These are phyloP conservation scores for Hydrolagus colliei DNA, from an alignment of 2,797 vertebrate species.

Conservation along the genomic window DNA sequence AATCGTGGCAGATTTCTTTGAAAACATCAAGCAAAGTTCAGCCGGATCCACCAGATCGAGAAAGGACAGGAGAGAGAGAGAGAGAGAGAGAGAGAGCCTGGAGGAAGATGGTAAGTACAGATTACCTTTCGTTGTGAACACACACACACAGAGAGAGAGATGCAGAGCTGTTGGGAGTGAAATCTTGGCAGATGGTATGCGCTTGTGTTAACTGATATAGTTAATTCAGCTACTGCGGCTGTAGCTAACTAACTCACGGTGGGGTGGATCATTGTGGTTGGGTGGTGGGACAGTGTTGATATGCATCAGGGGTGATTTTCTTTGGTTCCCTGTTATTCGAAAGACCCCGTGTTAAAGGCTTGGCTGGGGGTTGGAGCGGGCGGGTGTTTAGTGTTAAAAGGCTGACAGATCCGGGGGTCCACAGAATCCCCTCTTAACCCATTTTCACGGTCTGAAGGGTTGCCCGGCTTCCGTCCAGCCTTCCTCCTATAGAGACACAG, in stretches of 20 bases:
- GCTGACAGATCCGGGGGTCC: slow-evolving; percentile 12
- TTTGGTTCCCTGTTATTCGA: slow-evolving; percentile 28
- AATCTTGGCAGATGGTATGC: slow-evolving; percentile 40
- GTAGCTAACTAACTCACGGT: slow-evolving; percentile 32
- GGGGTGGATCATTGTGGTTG: slow-evolving; percentile 33
- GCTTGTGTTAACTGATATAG: slow-evolving; percentile 34
- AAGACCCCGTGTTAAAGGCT: slow-evolving; percentile 21
- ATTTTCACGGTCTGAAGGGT: slow-evolving; percentile 48
- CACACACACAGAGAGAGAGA: neutral
- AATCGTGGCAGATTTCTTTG: neutral
- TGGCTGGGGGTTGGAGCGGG: neutral
- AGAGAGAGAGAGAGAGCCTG: slow-evolving; percentile 18
- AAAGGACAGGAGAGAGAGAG: too few relatives aligned
- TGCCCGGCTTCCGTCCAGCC: slow-evolving; percentile 43
- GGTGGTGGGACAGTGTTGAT: slow-evolving; percentile 33
- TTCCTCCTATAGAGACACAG: slow-evolving; percentile 36
- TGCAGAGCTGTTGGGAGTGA: slow-evolving; percentile 41
- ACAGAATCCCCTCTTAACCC: slow-evolving; percentile 34
- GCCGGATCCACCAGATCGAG: slow-evolving; percentile 36
- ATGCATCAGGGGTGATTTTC: slow-evolving; percentile 24
- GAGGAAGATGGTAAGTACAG: slow-evolving; percentile 46
- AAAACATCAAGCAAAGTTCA: slow-evolving; percentile 31
- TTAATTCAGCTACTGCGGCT: slow-evolving; percentile 36
- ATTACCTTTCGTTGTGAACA: slow-evolving; percentile 12
- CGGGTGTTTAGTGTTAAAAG: neutral